Percentiles rank a stretch among this genome's conserved stretches.
Evolutionary conservation across 1,140 invertebrate species (phyloP).

Genomic region (Telenomus remus): DNA sequence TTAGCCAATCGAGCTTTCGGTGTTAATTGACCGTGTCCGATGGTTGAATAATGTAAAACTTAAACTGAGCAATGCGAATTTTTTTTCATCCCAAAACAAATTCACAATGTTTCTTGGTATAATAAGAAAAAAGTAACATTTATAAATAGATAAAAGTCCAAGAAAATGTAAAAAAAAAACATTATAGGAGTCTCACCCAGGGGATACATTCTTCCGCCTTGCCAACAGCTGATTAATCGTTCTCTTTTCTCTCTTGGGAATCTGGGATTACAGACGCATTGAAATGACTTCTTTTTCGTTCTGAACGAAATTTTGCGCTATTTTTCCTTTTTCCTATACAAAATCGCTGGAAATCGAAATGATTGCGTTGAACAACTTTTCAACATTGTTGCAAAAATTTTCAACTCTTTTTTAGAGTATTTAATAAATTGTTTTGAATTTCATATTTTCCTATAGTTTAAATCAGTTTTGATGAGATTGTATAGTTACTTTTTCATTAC

Average conservation of each 20-base stretch:
- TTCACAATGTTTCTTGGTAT: constrained; percentile 60
- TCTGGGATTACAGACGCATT: constrained; percentile 67
- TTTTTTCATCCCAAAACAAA: constrained; percentile 8
- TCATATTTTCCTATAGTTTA: too few relatives aligned
- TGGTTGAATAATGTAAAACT: too few relatives aligned
- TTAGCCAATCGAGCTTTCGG: too few relatives aligned
- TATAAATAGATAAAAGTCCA: constrained; percentile 42
- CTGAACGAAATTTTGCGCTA: constrained; percentile 66
- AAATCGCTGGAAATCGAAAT: too few relatives aligned
- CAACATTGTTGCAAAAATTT: too few relatives aligned
- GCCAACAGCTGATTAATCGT: constrained; percentile 77
- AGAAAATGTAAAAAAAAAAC: constrained; percentile 63
- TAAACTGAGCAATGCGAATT: background rate
- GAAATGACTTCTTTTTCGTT: constrained; percentile 72
- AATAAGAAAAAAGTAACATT: constrained; percentile 57
- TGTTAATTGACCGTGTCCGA: too few relatives aligned
- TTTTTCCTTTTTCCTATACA: constrained; percentile 38
- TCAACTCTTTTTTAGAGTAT: too few relatives aligned
- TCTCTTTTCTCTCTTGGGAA: constrained; percentile 67
- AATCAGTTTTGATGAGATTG: too few relatives aligned
- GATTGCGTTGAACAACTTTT: too few relatives aligned
- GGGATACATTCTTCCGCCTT: constrained; percentile 72
- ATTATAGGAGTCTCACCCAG: constrained; percentile 70
- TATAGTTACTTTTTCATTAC: too few relatives aligned
- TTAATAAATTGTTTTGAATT: too few relatives aligned